Percentiles rank a stretch among this genome's conserved stretches.
Evolutionary conservation across 1,140 invertebrate genomes (phyloP).

Genomic region (Arctopsyche grandis): DNA sequence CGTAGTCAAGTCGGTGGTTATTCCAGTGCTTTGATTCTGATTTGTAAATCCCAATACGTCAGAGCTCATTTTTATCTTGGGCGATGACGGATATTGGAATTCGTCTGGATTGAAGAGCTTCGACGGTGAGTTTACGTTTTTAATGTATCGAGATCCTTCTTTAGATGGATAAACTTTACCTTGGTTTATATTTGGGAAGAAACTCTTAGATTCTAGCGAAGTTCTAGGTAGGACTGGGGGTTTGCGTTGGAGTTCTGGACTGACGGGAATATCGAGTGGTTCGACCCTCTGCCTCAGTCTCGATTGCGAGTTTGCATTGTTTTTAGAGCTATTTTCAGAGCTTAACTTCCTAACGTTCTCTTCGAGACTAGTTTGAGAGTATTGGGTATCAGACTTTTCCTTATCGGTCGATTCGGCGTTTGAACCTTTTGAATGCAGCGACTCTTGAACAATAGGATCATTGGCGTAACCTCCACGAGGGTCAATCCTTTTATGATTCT

Average conservation of each 20-base stretch:
- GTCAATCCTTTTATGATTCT: slow-evolving; percentile 66
- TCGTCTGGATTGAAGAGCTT: slow-evolving; percentile 45
- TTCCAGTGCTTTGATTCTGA: slow-evolving; percentile 9
- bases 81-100: slow-evolving; percentile 40
- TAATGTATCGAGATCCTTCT: slow-evolving; percentile 47
- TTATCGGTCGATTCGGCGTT: slow-evolving; percentile 64
- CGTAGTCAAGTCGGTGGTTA: slow-evolving; percentile 23
- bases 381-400: slow-evolving; percentile 57
- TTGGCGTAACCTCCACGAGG: slow-evolving; percentile 66
- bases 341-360: slow-evolving; percentile 47
- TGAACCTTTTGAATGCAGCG: slow-evolving; percentile 62
- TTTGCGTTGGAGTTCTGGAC: slow-evolving; percentile 55
- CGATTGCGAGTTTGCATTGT: slow-evolving; percentile 59
- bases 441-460: slow-evolving; percentile 63
- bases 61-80: slow-evolving; percentile 47
- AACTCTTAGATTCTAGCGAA: slow-evolving; percentile 50
- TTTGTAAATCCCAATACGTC: slow-evolving; percentile 44
- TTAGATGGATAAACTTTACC: slow-evolving; percentile 52
- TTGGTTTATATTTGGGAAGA: slow-evolving; percentile 51
- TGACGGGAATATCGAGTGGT: slow-evolving; percentile 66
- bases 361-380: slow-evolving; percentile 40
- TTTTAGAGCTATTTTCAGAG: slow-evolving; percentile 56
- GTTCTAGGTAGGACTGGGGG: slow-evolving; percentile 50
- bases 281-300: slow-evolving; percentile 64
- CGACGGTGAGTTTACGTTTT: slow-evolving; percentile 42